Conservation (phyloP, 1,140 invertebrate genomes). For the Drosophila takahashii region DNA sequence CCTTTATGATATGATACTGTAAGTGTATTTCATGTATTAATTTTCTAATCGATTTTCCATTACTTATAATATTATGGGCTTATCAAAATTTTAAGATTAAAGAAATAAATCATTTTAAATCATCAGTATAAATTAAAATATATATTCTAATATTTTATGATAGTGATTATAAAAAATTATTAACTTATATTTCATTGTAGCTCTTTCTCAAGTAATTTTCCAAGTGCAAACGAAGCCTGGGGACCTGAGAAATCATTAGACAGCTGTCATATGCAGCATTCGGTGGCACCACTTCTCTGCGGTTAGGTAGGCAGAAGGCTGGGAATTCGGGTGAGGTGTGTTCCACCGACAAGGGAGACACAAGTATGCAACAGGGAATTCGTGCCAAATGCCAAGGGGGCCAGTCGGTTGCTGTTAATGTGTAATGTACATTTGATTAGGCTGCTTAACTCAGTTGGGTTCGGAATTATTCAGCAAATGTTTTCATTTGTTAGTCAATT, state of each 20-base stretch:
- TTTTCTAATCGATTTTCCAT: too few relatives aligned
- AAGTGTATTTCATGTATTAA: too few relatives aligned
- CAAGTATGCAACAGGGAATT: slow-evolving; percentile 26
- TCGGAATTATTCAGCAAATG: slow-evolving; percentile 8
- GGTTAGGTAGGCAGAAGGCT: not conserved
- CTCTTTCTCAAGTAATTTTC: not conserved
- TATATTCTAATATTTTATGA: too few relatives aligned
- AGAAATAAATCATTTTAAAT: too few relatives aligned
- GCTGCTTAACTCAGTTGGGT: slow-evolving; percentile 7
- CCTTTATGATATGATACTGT: too few relatives aligned
- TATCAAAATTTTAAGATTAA: too few relatives aligned
- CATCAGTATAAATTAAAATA: too few relatives aligned
- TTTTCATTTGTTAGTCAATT: slow-evolving; percentile 7
- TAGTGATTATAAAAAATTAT: too few relatives aligned
- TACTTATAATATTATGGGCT: too few relatives aligned
- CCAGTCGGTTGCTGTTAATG: slow-evolving; percentile 3
- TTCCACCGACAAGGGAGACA: not conserved
- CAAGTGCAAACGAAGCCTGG: slow-evolving; percentile 4
- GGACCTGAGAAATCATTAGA: slow-evolving; percentile 46
- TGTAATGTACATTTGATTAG: slow-evolving; percentile 41
- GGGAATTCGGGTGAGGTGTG: not conserved
- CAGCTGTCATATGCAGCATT: slow-evolving; percentile 56
- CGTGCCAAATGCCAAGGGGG: slow-evolving; percentile 3
- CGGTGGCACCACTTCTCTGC: slow-evolving; percentile 7
- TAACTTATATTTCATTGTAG: too few relatives aligned